Percentiles rank a stretch among this genome's conserved stretches.
phyloP scores from a whole-genome alignment of 1,140 invertebrate species.

The Doryteuthis pealeii region DNA sequence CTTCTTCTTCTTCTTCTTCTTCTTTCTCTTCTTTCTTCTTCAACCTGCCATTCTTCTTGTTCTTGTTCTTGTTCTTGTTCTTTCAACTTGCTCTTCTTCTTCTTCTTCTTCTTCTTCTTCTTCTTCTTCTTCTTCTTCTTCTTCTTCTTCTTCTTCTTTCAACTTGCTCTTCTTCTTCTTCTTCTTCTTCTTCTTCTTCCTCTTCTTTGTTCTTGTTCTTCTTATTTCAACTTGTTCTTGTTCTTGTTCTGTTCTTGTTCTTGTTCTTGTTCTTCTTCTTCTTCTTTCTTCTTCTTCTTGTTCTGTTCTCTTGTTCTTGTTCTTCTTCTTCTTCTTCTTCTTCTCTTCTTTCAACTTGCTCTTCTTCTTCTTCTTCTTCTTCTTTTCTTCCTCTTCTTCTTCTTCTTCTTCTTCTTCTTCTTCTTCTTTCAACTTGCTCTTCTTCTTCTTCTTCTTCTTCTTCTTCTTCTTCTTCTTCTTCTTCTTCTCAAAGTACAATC shows the following conservation, averaged over 20 bases:
- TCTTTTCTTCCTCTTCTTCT: constrained; percentile 87
- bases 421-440: too few relatives aligned
- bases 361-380: constrained; percentile 75
- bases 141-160: constrained; percentile 6
- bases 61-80: not conserved
- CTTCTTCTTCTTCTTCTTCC: constrained; percentile 19
- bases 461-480: too few relatives aligned
- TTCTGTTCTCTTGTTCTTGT: constrained; percentile 14
- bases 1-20: constrained; percentile 70
- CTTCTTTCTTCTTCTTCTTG: constrained; percentile 9
- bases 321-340: constrained; percentile 18
- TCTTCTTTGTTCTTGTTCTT: constrained; percentile 19
- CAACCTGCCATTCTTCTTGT: not conserved
- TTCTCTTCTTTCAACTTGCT: too few relatives aligned
- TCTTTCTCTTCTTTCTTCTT: constrained; percentile 64
- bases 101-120: constrained; percentile 1
- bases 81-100: not conserved
- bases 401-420: constrained; percentile 77
- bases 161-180: constrained; percentile 19
- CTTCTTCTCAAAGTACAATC: too few relatives aligned
- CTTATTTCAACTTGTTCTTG: constrained; percentile 1
- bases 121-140: constrained; percentile 9
- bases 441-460: not conserved
- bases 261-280: constrained; percentile 14
- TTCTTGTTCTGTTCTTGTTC: too few relatives aligned